Conservation (phyloP, 1,140 invertebrate species). For the Drosophila novamexicana region DNA sequence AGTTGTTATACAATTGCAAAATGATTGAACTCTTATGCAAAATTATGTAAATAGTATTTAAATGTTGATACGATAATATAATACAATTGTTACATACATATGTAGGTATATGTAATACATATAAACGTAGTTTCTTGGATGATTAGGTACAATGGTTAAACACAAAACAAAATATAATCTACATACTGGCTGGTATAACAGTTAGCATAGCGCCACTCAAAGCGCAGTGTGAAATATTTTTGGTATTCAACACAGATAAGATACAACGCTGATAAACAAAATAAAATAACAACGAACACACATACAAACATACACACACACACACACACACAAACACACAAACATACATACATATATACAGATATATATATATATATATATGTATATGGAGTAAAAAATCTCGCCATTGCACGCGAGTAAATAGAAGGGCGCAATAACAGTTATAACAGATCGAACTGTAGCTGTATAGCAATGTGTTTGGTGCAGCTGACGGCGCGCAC, state of each 20-base stretch:
- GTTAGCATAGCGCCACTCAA: slow-evolving; percentile 61
- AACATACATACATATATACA: slow-evolving; percentile 4
- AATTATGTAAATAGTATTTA: slow-evolving; percentile 21
- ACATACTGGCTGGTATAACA: slow-evolving; percentile 66
- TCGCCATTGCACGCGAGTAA: not conserved
- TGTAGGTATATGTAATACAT: slow-evolving; percentile 34
- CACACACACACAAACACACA: slow-evolving; percentile 12
- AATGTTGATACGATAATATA: slow-evolving; percentile 29
- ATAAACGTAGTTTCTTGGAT: not conserved
- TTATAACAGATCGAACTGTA: slow-evolving; percentile 9
- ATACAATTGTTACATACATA: slow-evolving; percentile 34
- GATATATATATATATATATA: slow-evolving; percentile 11
- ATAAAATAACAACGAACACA: slow-evolving; percentile 21
- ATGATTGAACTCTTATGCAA: slow-evolving; percentile 31
- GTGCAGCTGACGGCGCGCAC: not conserved
- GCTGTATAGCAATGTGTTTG: not conserved
- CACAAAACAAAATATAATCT: slow-evolving; percentile 36
- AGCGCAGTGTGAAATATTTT: slow-evolving; percentile 47
- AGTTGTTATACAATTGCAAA: slow-evolving; percentile 14
- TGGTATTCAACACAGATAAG: slow-evolving; percentile 22
- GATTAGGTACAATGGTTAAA: slow-evolving; percentile 21
- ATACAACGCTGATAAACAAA: slow-evolving; percentile 25
- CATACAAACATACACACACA: slow-evolving; percentile 31
- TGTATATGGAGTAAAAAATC: not conserved
- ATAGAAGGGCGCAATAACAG: slow-evolving; percentile 18